These are phyloP conservation scores for Poeciliopsis paucimaculata DNA, from an alignment of 2,797 vertebrate species.

Conservation along the genomic window DNA sequence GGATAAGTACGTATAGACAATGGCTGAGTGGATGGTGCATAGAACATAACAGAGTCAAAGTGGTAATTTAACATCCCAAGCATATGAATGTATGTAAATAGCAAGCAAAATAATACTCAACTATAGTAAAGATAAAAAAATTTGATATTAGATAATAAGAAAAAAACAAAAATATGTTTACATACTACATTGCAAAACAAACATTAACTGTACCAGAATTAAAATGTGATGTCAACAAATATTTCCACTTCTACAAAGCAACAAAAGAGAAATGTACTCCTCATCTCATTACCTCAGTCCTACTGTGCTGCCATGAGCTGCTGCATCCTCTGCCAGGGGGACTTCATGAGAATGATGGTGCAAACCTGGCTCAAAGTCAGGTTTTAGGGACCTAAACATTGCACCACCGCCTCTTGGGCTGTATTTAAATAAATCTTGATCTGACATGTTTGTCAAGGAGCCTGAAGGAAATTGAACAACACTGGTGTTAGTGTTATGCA, in stretches of 20 bases:
- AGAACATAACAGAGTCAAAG: no score
- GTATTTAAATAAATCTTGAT: background rate
- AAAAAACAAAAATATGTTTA: background rate
- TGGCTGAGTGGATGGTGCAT: no score
- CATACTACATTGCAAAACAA: no score
- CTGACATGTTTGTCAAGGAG: conserved; percentile 41
- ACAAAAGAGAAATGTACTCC: background rate
- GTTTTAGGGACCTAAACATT: conserved; percentile 7
- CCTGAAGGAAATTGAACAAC: conserved; percentile 9
- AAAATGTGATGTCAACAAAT: background rate
- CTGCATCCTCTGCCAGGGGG: conserved; percentile 4
- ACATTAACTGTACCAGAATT: background rate
- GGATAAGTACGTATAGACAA: no score
- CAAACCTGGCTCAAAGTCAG: conserved; percentile 3
- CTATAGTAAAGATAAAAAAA: no score
- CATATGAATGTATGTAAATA: no score
- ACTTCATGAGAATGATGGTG: background rate
- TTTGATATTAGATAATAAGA: no score
- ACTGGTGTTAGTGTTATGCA: background rate
- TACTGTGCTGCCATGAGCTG: background rate
- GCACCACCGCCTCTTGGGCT: conserved; percentile 13
- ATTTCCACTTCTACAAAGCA: background rate
- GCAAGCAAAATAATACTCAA: no score
- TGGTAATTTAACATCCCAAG: no score
- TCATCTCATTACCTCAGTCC: conserved; percentile 47